A percentile compares a stretch with the other conserved stretches of the same genome.
phyloP scores from a whole-genome alignment of 2,113 vertebrate genomes.

The Cyanistes caeruleus region DNA sequence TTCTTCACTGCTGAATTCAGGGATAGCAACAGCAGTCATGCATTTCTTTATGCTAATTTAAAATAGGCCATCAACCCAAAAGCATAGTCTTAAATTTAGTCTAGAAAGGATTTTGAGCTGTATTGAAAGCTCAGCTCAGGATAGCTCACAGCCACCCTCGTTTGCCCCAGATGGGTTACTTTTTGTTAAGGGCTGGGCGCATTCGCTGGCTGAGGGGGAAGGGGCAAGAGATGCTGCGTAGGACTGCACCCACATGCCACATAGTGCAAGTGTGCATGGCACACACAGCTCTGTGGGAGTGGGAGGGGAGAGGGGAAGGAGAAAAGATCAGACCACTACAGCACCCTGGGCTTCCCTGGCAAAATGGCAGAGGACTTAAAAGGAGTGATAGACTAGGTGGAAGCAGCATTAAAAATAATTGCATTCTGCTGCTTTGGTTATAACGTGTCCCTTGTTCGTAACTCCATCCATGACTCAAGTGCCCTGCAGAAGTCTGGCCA shows the following conservation, averaged over 20 bases:
- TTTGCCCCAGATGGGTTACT: background rate
- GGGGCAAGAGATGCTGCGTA: fast-evolving
- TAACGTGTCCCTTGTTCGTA: constrained; percentile 6
- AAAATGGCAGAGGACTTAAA: background rate
- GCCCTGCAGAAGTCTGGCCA: constrained; percentile 32
- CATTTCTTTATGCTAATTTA: background rate
- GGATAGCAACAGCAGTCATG: background rate
- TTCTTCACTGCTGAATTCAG: background rate
- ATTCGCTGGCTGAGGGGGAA: background rate
- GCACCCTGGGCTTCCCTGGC: background rate
- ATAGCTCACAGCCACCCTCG: background rate
- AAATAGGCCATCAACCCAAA: background rate
- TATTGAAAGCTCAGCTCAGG: background rate
- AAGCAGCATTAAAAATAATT: constrained; percentile 19
- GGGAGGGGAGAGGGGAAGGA: background rate
- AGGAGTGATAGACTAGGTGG: background rate
- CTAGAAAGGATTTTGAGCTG: background rate
- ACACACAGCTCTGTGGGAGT: background rate
- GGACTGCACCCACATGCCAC: background rate
- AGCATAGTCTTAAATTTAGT: background rate
- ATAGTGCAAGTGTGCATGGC: background rate
- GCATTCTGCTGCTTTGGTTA: background rate
- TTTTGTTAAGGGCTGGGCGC: background rate
- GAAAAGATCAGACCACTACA: background rate
- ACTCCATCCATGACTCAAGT: background rate